Evolutionary conservation across 2,113 vertebrate species (phyloP), one percentile per base, ranked within the genome.

Genomic region (Choloepus hoffmanni): DNA sequence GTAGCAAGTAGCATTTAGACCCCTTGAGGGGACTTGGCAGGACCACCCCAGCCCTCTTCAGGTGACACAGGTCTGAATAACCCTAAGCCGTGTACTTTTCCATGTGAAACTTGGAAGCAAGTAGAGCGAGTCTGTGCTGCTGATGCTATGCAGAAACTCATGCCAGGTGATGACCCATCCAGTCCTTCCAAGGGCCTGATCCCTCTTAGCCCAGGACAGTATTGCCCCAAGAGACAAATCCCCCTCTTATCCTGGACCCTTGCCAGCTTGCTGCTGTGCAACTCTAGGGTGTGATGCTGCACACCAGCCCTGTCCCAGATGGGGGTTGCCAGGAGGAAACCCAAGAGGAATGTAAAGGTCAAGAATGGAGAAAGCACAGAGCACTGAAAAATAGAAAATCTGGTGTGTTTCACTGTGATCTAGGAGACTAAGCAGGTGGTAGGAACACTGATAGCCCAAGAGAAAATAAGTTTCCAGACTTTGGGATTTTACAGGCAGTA

Each of bases 211-310:
- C 21, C 83, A 48, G 43, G 1, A n/a, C 88, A 40, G 43, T 1
- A 43, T 4, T 26, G 15, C 16, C 53, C 65, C 88, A 60, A 68
- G 8, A 2, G 26, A 83, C 48, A 73, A 81, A 30, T 50, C 24
- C 30, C 15, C 26, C 62, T n/a, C 15, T 43, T 30, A 21, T 2
- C 24, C 53, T 5, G 55, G n/a, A 8, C 28, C 33, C 43, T 55
- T 14, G 19, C 9, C 15, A 88, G 48, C 40, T 16, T 1, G 4
- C 1, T 58, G 21, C 26, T 26, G 9, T 16, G 30, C 53, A 43
- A 23, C 36, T 3, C 19, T 10, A 45, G 48, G 43, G 18, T 0
- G 1, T n/a, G 10, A n/a, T 0, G 18, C 10, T 7, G 48, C 15
- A 43, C 2, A 33, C 1, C 1, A 6, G 11, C 19, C n/a, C 21